phyloP scores from a whole-genome alignment of 2,888 invertebrate genomes.

The Allophyes oxyacanthae region DNA sequence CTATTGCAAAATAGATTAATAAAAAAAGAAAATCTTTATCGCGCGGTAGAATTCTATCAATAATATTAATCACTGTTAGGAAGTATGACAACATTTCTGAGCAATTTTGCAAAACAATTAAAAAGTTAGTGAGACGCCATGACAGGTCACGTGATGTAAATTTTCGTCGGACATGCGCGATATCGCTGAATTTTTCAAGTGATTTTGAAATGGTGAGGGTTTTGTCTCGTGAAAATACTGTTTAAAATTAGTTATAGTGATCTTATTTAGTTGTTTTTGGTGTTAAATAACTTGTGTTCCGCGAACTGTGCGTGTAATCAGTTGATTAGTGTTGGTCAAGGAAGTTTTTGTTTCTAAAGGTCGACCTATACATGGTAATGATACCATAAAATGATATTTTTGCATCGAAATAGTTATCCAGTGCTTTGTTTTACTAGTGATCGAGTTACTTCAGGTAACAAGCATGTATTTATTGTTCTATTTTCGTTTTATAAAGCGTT shows the following conservation, averaged over 20 bases:
- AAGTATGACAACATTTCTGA: slow-evolving; percentile 35
- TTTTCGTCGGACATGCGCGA: slow-evolving; percentile 88
- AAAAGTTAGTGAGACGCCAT: slow-evolving; percentile 79
- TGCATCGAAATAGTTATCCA: slow-evolving; percentile 68
- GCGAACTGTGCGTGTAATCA: slow-evolving; percentile 70
- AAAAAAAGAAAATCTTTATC: too few relatives aligned
- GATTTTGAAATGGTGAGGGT: slow-evolving; percentile 82
- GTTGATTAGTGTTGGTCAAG: slow-evolving; percentile 65
- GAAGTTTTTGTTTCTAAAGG: slow-evolving; percentile 81
- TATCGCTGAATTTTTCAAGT: slow-evolving; percentile 80
- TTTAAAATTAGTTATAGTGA: slow-evolving; percentile 63
- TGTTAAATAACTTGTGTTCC: slow-evolving; percentile 59
- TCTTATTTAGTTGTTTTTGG: slow-evolving; percentile 53
- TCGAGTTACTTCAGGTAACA: slow-evolving; percentile 49
- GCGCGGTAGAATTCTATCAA: not conserved
- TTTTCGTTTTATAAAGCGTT: slow-evolving; percentile 24
- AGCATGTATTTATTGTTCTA: slow-evolving; percentile 33
- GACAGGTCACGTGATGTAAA: slow-evolving; percentile 90
- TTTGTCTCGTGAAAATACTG: slow-evolving; percentile 69
- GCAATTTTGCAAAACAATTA: slow-evolving; percentile 48
- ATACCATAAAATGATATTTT: slow-evolving; percentile 70
- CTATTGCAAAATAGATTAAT: too few relatives aligned
- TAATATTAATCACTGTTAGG: not conserved
- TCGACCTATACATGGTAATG: slow-evolving; percentile 81
- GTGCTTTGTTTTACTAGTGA: slow-evolving; percentile 67